Evolutionary conservation across 2,113 vertebrate genomes (phyloP), one percentile per base, ranked within the genome.

Genomic region (Tricholaema leucomelas): DNA sequence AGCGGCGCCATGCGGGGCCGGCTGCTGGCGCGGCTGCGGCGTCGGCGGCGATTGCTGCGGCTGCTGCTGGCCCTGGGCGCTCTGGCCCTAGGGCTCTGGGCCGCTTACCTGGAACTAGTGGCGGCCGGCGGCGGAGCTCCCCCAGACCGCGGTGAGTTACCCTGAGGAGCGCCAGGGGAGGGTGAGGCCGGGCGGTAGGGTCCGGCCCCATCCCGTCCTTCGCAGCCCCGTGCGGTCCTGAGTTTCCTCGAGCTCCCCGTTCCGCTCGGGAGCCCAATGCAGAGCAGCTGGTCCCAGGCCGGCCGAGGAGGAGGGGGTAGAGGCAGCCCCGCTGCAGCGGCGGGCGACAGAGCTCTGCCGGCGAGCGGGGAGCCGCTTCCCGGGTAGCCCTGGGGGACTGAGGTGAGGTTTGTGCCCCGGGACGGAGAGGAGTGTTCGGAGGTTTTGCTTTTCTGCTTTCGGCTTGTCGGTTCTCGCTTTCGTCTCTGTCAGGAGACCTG

Each of bases 71-170:
- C 86, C 35, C 71, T 97, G 40, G 94, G 94, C 15, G 74, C 93
- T 56, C 81, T 97, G 63, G 94, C 91, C 12, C 81, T 97, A 91
- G 97, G 91, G 86, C 94, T 97, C 72, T 96, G 97, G 96, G 97
- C 97, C 24, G 96, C 96, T 4, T 98, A 97, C 89, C 91, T 97
- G 94, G 97, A 98, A 55, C 91, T 98, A 93, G 92, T 94, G 88
- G 96, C 90, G 61, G 89, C 31, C 60, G 77, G 72, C 69, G 93
- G 87, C 28, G 95, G 93, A 50, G 80, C 91, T 54, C 48, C 86
- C 44, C n/a, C 95, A 79, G 95, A 94, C 46, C 96, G 91, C 69
- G 90, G 98, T 98, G 87, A 98, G 98, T 97, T 64, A 72, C 21
- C 12, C 44, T 5, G 48, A 15, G 78, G 44, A 46, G 12, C 7